Base-by-base conservation (phyloP, 2,888 invertebrate species). In the Chorisops tibialis region DNA sequence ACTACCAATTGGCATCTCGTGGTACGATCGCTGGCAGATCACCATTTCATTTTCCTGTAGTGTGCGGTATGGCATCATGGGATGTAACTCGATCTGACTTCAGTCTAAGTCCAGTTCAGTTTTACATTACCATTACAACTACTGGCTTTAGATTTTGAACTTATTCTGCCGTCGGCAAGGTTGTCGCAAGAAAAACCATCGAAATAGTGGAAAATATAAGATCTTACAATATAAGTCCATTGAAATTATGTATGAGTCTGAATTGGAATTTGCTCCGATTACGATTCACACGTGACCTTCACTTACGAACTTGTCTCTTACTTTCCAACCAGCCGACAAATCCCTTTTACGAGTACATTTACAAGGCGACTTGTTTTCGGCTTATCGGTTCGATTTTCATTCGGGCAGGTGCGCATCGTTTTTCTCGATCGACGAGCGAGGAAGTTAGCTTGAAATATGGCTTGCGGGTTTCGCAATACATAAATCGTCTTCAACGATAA, bases 101-200 rank as follows among this genome's bases (percentile, higher is more conserved):
- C 3, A 18, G 38, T 52, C 51, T 18, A 21, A 19, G 22, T 48
- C 52, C 52, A 59, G 41, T 45, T 45, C 52, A 59, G 41, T 30
- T 52, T 22, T 47, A 39, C 62, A 38, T 24, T n/a, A n/a, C n/a
- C n/a, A n/a, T n/a, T 61, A 45, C 61, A 61, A 52, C 50, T 39
- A 59, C 41, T 45, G 37, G 47, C 59, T 45, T 58, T 22, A 16
- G 45, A 9, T 30, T n/a, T 24, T 16, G 12, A n/a, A 56, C 39
- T 54, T 54, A 63, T 56, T 59, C 54, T 35, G 50, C 63, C 37
- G 49, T 21, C 22, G 59, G 45, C 58, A 61, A 58, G 63, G 61
- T 56, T 61, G 39, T 56, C 41, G 61, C 61, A 54, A 54, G 35
- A 56, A 50, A 56, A 47, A 54, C 50, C 54, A 16, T 21, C 47